Evolutionary conservation across 2,113 vertebrate species (phyloP), one percentile per base, ranked within the genome.

Genomic region (Cranoglanis bouderius): DNA sequence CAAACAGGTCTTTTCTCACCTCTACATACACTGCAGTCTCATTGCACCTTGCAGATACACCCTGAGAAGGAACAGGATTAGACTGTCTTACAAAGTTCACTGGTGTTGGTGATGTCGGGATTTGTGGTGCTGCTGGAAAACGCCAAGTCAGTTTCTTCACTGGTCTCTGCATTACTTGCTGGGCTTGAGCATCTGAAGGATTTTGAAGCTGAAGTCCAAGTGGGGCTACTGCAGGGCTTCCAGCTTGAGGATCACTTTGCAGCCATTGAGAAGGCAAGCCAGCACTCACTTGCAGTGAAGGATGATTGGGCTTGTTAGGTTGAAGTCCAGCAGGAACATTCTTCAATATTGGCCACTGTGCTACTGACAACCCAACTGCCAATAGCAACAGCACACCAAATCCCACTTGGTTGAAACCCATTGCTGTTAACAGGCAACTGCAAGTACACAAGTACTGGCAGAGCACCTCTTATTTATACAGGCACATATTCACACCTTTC

Each of bases 1-100:
- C 94, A 14, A 94, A 89, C 81, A 95, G 93, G 91, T 94, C 91
- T 74, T 72, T 80, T 38, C 93, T 93, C 92, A 95, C 94, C 88
- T 92, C 90, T 0, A 94, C 29, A 46, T 72, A 63, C 87, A 94
- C 90, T 49, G 46, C 61, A 29, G 9, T 57, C 49, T 95, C 95
- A 0, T 88, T 92, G 49, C 95, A 96, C 40, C 1, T 88, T 40
- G 77, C 94, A 0, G 32, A 81, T 24, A 94, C 87, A 16, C 89
- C 93, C 57, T 85, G 5, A 6, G 46, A 0, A 70, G 46, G 16
- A 0, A 92, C 89, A 1, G 92, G 82, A 40, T 87, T 35, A 0
- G 92, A 92, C 2, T 74, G 40, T 14, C 0, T 65, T 51, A 92
- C 67, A 59, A 90, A 40, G 0, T 63, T 38, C 6, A 89, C 85